Base-by-base conservation (phyloP, 1,140 invertebrate species). In the Ephestia elutella region DNA sequence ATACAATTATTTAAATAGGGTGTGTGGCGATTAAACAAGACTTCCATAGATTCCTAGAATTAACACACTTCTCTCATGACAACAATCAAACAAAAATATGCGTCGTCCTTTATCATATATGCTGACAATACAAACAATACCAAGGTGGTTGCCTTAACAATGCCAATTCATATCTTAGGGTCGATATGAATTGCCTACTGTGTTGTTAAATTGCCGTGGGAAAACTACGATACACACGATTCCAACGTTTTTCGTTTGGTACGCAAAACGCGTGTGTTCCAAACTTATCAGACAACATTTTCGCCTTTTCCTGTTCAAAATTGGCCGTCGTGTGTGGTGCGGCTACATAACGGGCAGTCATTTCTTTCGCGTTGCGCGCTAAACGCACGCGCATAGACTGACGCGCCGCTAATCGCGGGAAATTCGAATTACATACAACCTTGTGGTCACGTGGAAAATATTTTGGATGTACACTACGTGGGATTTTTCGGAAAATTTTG, bases 341-440 rank as follows among this genome's bases (percentile, higher is more conserved):
- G 48, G 28, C 56, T 38, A 21, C 55, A 25, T 7, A 5, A n/a
- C 21, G 15, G 48, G 56, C 56, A 17, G 53, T 70, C 72, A 80
- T 73, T 86, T 73, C 68, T 73, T 76, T 71, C 78, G 78, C 73
- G 78, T 73, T 66, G 71, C 82, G 78, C 73, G 75, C 63, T 65
- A 71, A 73, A 75, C 75, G 72, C 73, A 79, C 73, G 80, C 80
- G 77, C 70, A 64, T 20, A 49, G 63, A 69, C 72, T 62, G 59
- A 51, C 50, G 57, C 60, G 56, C 50, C 58, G 59, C 57, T 38
- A 57, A 68, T 63, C 66, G 73, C 68, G 65, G 68, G 65, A 66
- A 68, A 65, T 32, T 32, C 11, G 9, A 32, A 44, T 17, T 44
- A 44, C 38, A 13, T 15, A 44, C 13, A 44, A 69, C 68, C 67